Evolutionary conservation across 1,140 invertebrate genomes (phyloP), one percentile per base, ranked within the genome.

Genomic region (Trypoxylus dichotomus): DNA sequence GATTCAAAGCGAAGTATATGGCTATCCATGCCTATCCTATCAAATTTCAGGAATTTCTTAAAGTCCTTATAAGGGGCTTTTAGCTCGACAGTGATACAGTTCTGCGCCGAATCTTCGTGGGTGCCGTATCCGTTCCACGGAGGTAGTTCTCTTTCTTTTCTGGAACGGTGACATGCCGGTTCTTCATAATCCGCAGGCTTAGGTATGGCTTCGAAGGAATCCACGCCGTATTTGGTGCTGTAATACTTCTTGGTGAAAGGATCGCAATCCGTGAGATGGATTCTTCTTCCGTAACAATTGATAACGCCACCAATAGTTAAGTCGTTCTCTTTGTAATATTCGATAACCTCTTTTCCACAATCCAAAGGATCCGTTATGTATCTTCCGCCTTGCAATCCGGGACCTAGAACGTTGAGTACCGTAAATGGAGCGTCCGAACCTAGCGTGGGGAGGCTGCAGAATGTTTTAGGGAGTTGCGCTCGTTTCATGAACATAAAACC

Each of bases 51-150:
- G 85, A 95, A 94, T 85, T 95, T 95, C 19, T 93, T 90, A 79
- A 94, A 93, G 85, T 96, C 92, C 63, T 90, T 90, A 83, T 92
- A 92, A 0, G 93, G 93, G 1, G 93, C 87, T 82, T 94, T 93
- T 0, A 94, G 94, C 76, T 94, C 89, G 1, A 96, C 88, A 0
- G 90, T 91, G 3, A 92, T 88, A 84, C 95, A 96, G 83, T 96
- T 96, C 78, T 93, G 92, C 25, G 96, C 91, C 0, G 95, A 96
- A 86, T 97, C 96, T 80, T 96, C 94, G 79, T 94, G 92, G 0
- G 91, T 91, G 5, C 96, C 96, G 86, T 92, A 96, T 5, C 95
- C 95, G 83, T 96, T 97, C 89, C 95, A 96, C 0, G 95, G 95
- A 11, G 96, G 95, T 37, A 94, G 83, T 72, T 92, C 86, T 32